These are phyloP conservation scores for Heliconius ethilla DNA, from an alignment of 2,888 invertebrate species.

Conservation along the genomic window DNA sequence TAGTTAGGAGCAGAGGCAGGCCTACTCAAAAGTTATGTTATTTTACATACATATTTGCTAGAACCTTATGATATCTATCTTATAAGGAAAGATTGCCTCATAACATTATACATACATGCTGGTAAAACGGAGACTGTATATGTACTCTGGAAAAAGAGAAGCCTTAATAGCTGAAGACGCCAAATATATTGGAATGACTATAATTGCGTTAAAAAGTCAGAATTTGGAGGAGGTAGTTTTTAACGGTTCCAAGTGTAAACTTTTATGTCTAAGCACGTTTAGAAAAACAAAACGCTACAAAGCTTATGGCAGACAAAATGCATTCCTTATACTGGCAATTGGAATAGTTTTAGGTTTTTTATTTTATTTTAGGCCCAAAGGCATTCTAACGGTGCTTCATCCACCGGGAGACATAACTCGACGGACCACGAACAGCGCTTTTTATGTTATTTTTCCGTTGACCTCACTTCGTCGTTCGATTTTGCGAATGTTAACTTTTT, in stretches of 20 bases:
- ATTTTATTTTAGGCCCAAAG: slow-evolving; percentile 67
- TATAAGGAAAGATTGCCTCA: too few species aligned
- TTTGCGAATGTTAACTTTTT: slow-evolving; percentile 53
- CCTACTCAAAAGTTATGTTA: neutral
- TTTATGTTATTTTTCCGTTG: slow-evolving; percentile 75
- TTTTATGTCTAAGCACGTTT: slow-evolving; percentile 37
- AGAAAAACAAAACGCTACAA: slow-evolving; percentile 48
- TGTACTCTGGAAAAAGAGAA: neutral
- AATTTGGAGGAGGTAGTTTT: slow-evolving; percentile 18
- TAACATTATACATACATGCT: too few species aligned
- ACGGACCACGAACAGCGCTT: slow-evolving; percentile 69
- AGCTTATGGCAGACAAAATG: slow-evolving; percentile 75
- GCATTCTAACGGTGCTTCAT: slow-evolving; percentile 78
- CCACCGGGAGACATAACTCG: slow-evolving; percentile 74
- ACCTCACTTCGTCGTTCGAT: slow-evolving; percentile 68
- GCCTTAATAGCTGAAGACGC: neutral
- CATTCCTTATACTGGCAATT: slow-evolving; percentile 80
- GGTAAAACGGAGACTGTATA: too few species aligned
- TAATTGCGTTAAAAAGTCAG: slow-evolving; percentile 6
- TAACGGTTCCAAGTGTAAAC: slow-evolving; percentile 38
- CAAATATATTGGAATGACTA: neutral
- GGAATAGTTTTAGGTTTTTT: slow-evolving; percentile 78
- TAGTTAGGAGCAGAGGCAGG: too few species aligned
- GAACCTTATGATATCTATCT: too few species aligned
- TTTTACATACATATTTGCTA: too few species aligned